phyloP scores from a whole-genome alignment of 2,113 vertebrate species.

The Zonotrichia leucophrys region DNA sequence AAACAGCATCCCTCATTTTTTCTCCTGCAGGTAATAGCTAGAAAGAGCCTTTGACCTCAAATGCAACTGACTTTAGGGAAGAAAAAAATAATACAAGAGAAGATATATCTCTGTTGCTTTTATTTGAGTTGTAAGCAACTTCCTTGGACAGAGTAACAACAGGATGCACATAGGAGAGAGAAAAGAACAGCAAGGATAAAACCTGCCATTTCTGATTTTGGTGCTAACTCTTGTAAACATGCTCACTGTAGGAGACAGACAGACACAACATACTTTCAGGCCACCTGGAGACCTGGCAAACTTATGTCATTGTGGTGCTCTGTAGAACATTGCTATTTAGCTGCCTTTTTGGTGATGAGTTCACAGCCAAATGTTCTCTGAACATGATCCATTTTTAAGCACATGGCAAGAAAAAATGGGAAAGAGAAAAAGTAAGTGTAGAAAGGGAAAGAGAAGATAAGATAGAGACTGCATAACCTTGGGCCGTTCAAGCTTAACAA shows the following conservation, averaged over 20 bases:
- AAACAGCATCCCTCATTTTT: neutral
- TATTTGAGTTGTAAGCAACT: neutral
- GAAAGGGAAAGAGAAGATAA: neutral
- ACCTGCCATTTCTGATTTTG: constrained; percentile 20
- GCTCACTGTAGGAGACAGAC: constrained; percentile 34
- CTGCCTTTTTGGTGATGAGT: constrained; percentile 28
- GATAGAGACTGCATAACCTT: neutral
- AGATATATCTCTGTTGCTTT: neutral
- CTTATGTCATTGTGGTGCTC: constrained; percentile 14
- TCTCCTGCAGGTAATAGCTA: neutral
- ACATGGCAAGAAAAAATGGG: neutral
- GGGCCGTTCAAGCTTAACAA: neutral
- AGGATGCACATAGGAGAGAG: neutral
- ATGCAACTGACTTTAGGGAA: neutral
- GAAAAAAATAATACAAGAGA: neutral
- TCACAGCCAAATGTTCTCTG: constrained; percentile 53
- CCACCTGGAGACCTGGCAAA: constrained; percentile 60
- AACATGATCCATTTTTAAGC: constrained; percentile 2
- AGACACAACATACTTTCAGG: constrained; percentile 60
- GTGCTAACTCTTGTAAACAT: constrained; percentile 43
- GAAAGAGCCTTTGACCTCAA: neutral
- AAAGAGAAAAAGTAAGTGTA: neutral
- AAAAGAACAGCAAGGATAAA: constrained; percentile 49
- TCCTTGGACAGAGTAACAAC: neutral
- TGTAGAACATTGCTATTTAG: constrained; percentile 21